Conservation (phyloP, 2,113 vertebrate genomes). For the Hemichromis elongatus region DNA sequence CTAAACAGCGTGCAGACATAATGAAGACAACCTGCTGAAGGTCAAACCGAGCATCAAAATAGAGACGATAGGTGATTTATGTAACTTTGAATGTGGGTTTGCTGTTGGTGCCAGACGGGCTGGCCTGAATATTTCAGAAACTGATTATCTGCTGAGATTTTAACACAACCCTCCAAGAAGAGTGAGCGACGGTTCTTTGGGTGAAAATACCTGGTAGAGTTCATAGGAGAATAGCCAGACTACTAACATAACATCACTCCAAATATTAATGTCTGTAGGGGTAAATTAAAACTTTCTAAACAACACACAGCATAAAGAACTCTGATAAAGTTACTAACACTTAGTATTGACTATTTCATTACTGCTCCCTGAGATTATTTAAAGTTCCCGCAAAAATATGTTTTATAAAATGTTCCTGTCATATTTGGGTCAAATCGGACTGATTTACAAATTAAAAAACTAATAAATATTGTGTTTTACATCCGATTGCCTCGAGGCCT, state of each 20-base stretch:
- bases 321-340: background rate
- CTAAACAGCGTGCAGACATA: background rate
- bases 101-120: background rate
- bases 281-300: background rate
- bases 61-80: accelerated
- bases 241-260: background rate
- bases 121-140: background rate
- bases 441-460: too few species aligned
- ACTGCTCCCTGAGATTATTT: background rate
- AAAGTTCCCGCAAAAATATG: background rate
- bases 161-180: accelerated
- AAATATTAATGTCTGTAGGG: background rate
- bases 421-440: too few species aligned
- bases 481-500: too few species aligned
- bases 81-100: background rate
- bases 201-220: accelerated
- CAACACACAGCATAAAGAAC: background rate
- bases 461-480: too few species aligned
- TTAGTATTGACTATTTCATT: accelerated
- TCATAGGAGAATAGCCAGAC: background rate
- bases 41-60: background rate
- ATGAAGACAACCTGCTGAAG: background rate
- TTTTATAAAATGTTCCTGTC: background rate
- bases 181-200: background rate
- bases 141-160: background rate